Evolutionary conservation across 2,113 vertebrate species (phyloP), one percentile per base, ranked within the genome.

Genomic region (Ibidorhyncha struthersii): DNA sequence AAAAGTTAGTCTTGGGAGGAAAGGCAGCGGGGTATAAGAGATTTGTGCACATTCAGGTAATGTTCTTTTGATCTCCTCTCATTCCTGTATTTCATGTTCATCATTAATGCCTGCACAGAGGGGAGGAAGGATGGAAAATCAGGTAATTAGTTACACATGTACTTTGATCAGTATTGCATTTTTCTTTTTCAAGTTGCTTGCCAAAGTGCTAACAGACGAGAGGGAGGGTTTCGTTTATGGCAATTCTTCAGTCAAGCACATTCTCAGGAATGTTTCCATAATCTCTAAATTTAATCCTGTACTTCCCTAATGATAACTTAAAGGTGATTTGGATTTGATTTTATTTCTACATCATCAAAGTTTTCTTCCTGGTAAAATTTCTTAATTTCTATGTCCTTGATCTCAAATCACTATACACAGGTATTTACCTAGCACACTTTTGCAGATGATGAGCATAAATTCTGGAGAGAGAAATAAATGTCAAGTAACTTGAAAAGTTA

Each of bases 131-230:
- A 93, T 20, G 14, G 63, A 93, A 89, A 86, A 82, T 84, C 71
- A 76, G 73, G 61, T 93, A 97, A 97, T 96, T 94, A 97, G 92
- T 93, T 93, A 94, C 85, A 89, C 38, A 41, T 65, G 58, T 96
- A 73, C 91, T 97, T 96, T 97, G 96, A 96, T 96, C 95, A 92
- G 65, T 70, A 38, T 41, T 92, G 69, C 85, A 20, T 91, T 91
- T 95, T 90, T 84, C 41, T 91, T 93, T 89, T 94, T 93, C 86
- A 90, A 43, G 49, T 89, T 93, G 30, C 94, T 95, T 95, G 82
- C 53, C 61, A 70, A 47, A 4, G 12, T 82, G n/a, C 17, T 56
- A 32, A 36, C 34, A 84, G 72, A 82, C 4, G 1, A 62, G 61
- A 67, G 16, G 58, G 18, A 82, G 12, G 7, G 18, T 82, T 94